phyloP scores from a whole-genome alignment of 2,888 invertebrate genomes.

The Priocnemis perturbator region DNA sequence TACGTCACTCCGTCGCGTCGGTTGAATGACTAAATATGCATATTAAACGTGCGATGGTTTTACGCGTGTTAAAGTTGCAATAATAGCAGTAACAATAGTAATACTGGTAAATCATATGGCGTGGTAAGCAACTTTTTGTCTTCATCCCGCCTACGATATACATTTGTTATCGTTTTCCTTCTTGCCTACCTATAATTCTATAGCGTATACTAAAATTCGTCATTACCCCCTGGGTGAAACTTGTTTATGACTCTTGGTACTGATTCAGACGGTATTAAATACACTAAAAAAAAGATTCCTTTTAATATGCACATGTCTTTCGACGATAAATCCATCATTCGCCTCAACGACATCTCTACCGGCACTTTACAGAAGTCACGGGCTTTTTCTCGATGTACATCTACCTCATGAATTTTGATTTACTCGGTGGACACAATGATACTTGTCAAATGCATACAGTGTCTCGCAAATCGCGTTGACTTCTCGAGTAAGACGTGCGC shows the following conservation, averaged over 20 bases:
- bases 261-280: neutral
- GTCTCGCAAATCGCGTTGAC: too few species aligned
- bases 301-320: too few species aligned
- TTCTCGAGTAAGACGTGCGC: too few species aligned
- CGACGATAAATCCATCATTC: too few species aligned
- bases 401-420: too few species aligned
- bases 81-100: slow-evolving; percentile 68
- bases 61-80: slow-evolving; percentile 51
- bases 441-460: too few species aligned
- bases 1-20: slow-evolving; percentile 38
- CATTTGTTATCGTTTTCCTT: slow-evolving; percentile 25
- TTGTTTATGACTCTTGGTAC: slow-evolving; percentile 40
- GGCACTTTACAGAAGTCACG: too few species aligned
- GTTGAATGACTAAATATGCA: slow-evolving; percentile 14
- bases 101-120: slow-evolving; percentile 75
- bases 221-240: slow-evolving; percentile 3
- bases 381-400: too few species aligned
- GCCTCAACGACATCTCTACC: too few species aligned
- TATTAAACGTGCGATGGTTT: slow-evolving; percentile 39
- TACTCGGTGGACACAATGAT: too few species aligned
- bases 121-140: slow-evolving; percentile 64
- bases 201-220: slow-evolving; percentile 54
- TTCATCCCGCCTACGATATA: slow-evolving; percentile 37
- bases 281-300: too few species aligned
- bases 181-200: slow-evolving; percentile 50